Evolutionary conservation across 2,797 vertebrate genomes (phyloP), one percentile per base, ranked within the genome.

Genomic region (Sparidentex hasta): DNA sequence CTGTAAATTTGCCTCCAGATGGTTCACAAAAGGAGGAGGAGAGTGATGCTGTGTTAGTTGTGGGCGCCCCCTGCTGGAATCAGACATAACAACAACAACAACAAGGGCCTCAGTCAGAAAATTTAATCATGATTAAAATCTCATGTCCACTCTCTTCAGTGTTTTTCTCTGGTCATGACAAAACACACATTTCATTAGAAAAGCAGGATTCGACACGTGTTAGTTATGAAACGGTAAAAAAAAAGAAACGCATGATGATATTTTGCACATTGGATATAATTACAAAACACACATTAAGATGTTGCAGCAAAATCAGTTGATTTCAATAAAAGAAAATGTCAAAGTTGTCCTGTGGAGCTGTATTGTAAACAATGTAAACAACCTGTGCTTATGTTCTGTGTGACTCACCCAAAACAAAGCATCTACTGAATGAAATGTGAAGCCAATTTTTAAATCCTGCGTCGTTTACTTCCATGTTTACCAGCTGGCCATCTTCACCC

Each of bases 31-130:
- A 57, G 23, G 5, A 38, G 13, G 6, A 17, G 33, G 62, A 48
- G 13, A 61, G 29, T 23, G 18, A 33, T 41, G 43, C 18, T 47
- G 58, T 13, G 50, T 65, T 65, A 13, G 57, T 27, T 68, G 46
- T 59, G 21, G 55, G 21, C 25, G 33, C 84, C 91, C 73, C 82
- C 89, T 84, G 11, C 61, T 89, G 91, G 87, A 76, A 59, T 2
- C 8, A 89, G 18, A 61, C 33, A 23, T 6, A 47, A 3, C 21
- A 65, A 66, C 52, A 76, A 67, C 59, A 25, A 25, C 2, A n/a
- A n/a, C n/a, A 25, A 25, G 3, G 52, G 50, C 25, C 4, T 51
- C 46, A 13, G 29, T 51, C 46, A 13, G 29, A 13, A 63, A 20
- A 23, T 65, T 33, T 63, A 51, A 52, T 81, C 11, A 68, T 17